These are phyloP conservation scores for Hirtodrosophila duncani DNA, from an alignment of 2,888 invertebrate species.

Conservation along the genomic window DNA sequence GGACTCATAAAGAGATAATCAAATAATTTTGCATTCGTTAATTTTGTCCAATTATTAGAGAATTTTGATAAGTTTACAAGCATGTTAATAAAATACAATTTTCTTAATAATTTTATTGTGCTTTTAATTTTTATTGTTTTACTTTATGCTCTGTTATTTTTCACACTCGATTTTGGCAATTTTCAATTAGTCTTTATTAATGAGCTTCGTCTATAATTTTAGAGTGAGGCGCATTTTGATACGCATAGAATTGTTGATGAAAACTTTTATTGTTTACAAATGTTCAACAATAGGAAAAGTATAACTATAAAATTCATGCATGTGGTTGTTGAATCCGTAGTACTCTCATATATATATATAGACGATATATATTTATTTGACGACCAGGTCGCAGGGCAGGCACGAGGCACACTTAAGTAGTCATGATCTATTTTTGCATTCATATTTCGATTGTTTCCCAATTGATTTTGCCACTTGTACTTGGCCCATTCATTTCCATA, in stretches of 20 bases:
- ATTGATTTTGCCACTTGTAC: constrained; percentile 9
- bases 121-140: constrained; percentile 19
- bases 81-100: neutral
- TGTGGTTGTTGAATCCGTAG: too few relatives aligned
- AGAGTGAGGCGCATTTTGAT: constrained; percentile 15
- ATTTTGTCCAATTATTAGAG: neutral
- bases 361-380: neutral
- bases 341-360: neutral
- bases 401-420: too few relatives aligned
- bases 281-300: too few relatives aligned
- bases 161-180: constrained; percentile 25
- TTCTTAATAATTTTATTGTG: too few relatives aligned
- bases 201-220: constrained; percentile 44
- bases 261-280: too few relatives aligned
- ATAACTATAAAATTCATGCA: too few relatives aligned
- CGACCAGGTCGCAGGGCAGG: neutral
- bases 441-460: constrained; percentile 23
- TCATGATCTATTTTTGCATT: constrained; percentile 31
- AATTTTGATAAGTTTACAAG: constrained; percentile 6
- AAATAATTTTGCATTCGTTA: too few relatives aligned
- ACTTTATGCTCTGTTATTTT: constrained; percentile 5
- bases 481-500: too few relatives aligned
- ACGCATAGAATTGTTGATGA: too few relatives aligned
- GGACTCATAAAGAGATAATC: too few relatives aligned
- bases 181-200: constrained; percentile 34